phyloP scores from a whole-genome alignment of 2,888 invertebrate species.

The Xiphydria camelus region DNA sequence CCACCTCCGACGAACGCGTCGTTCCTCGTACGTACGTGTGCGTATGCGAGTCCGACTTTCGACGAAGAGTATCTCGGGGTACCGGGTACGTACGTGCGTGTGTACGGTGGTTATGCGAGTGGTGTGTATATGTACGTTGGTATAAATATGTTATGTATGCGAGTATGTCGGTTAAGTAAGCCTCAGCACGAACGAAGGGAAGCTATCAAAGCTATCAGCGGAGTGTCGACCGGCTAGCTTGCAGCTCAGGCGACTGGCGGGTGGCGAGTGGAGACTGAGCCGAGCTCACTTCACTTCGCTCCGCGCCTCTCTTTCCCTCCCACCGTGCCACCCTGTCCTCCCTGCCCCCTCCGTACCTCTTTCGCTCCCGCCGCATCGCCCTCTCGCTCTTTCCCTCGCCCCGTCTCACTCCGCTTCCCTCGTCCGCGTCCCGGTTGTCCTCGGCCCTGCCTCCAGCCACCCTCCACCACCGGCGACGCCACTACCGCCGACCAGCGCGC shows the following conservation, averaged over 20 bases:
- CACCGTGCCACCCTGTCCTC: constrained; percentile 5
- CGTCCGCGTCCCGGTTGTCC: neutral
- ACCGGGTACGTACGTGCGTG: neutral
- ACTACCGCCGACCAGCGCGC: too few relatives aligned
- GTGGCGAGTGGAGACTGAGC: constrained; percentile 31
- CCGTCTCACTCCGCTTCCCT: constrained; percentile 5
- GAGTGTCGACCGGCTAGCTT: constrained; percentile 31
- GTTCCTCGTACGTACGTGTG: too few relatives aligned
- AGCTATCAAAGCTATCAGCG: constrained; percentile 32
- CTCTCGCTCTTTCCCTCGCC: constrained; percentile 7
- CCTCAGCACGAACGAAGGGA: constrained; percentile 26
- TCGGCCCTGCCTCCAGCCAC: neutral
- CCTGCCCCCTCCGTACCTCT: constrained; percentile 9
- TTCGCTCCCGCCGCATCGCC: constrained; percentile 4
- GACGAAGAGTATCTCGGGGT: constrained; percentile 2
- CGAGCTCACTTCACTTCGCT: constrained; percentile 22
- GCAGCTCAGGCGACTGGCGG: constrained; percentile 32
- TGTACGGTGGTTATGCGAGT: neutral
- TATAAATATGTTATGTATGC: constrained; percentile 10
- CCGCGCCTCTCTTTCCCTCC: constrained; percentile 12
- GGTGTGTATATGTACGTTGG: neutral
- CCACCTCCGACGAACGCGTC: too few relatives aligned
- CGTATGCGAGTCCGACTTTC: too few relatives aligned
- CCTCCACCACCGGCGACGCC: neutral
- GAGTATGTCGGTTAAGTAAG: constrained; percentile 25